Conservation (phyloP, 2,797 vertebrate species). For the Sebastes hubbsi region DNA sequence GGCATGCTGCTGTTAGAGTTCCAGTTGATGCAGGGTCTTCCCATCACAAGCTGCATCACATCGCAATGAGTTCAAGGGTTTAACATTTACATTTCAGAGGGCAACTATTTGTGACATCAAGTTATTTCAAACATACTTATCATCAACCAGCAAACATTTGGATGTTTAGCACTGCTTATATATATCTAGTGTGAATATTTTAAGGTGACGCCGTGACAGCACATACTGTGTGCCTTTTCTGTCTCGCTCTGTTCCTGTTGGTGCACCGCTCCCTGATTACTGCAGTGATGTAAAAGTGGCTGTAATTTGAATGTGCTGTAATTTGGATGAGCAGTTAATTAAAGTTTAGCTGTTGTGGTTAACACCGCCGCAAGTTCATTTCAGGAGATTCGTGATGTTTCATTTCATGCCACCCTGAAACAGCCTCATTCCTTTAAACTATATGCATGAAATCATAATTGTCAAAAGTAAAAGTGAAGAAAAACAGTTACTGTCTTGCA, state of each 20-base stretch:
- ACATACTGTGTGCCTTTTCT: not conserved
- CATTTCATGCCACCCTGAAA: not conserved
- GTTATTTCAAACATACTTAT: not conserved
- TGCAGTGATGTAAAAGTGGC: constrained; percentile 11
- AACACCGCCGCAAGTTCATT: not conserved
- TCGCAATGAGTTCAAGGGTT: not conserved
- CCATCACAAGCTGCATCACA: constrained; percentile 10
- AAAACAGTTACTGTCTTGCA: not conserved
- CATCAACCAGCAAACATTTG: not conserved
- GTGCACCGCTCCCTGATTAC: constrained; percentile 6
- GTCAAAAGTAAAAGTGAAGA: not conserved
- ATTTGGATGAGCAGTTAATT: constrained; percentile 12
- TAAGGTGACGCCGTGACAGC: not conserved
- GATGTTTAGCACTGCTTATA: not conserved
- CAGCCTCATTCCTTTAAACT: not conserved
- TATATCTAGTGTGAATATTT: not conserved
- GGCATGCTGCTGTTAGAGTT: constrained; percentile 25
- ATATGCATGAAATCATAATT: not conserved
- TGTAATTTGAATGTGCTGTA: constrained; percentile 11
- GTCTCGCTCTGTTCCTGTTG: not conserved
- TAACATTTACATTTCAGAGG: not conserved
- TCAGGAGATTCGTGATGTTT: not conserved
- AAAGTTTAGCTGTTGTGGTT: not conserved
- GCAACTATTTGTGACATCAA: not conserved
- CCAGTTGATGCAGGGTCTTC: constrained; percentile 10